Evolutionary conservation across 2,888 invertebrate genomes (phyloP).

Genomic region (Neria commutata): DNA sequence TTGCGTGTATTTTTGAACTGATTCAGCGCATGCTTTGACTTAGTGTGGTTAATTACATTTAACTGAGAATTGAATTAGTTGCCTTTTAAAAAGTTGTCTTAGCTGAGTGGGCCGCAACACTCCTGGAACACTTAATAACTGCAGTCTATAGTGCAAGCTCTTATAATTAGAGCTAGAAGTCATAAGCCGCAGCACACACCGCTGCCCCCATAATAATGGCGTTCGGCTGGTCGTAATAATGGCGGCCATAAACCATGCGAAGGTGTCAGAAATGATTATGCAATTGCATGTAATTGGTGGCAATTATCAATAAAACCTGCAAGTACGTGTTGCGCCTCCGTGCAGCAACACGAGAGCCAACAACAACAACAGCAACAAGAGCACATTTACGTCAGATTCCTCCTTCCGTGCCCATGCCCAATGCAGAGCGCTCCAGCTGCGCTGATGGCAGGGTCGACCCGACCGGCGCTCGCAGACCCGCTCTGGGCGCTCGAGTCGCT

Average conservation of each 20-base stretch:
- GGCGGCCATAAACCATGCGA: not conserved
- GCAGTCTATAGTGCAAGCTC: too few relatives aligned
- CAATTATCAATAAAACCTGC: slow-evolving; percentile 57
- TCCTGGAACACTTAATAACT: too few relatives aligned
- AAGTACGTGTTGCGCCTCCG: slow-evolving; percentile 30
- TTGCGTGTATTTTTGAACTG: too few relatives aligned
- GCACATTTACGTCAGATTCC: not conserved
- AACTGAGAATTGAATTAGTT: too few relatives aligned
- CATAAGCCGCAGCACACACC: not conserved
- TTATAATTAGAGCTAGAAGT: not conserved
- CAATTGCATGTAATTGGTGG: slow-evolving; percentile 60
- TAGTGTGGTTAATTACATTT: too few relatives aligned
- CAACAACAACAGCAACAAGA: not conserved
- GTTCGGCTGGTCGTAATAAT: not conserved
- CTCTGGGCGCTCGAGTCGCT: not conserved
- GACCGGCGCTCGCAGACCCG: not conserved
- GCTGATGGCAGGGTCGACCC: not conserved
- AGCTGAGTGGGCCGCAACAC: too few relatives aligned
- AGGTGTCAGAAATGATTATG: slow-evolving; percentile 40
- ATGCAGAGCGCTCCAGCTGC: not conserved
- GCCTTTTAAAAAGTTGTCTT: too few relatives aligned
- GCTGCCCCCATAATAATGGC: not conserved
- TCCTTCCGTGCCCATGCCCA: too few relatives aligned
- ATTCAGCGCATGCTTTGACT: too few relatives aligned
- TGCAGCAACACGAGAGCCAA: slow-evolving; percentile 3